A percentile compares a stretch with the other conserved stretches of the same genome.
Evolutionary conservation across 2,888 invertebrate species (phyloP).

Genomic region (Synergus gifuensis): DNA sequence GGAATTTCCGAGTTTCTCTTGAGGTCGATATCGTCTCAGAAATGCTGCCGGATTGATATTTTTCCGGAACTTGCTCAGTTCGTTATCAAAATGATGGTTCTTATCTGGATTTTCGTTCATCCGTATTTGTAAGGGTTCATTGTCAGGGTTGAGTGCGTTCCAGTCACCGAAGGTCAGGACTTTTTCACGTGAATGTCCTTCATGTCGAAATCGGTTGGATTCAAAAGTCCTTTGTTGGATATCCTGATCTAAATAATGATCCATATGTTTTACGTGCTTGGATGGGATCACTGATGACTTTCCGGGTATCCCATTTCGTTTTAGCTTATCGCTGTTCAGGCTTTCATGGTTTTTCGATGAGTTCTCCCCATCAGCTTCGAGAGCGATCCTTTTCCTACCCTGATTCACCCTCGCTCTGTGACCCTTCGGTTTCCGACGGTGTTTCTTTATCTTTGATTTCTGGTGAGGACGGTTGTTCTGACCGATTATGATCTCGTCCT

Average conservation of each 20-base stretch:
- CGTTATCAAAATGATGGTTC: conserved; percentile 4
- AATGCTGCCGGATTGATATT: conserved; percentile 36
- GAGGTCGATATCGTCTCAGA: conserved; percentile 52
- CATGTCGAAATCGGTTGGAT: conserved; percentile 47
- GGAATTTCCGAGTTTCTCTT: conserved; percentile 55
- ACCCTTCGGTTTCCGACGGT: conserved; percentile 47
- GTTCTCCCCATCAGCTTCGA: conserved; percentile 6
- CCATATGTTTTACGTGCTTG: background rate
- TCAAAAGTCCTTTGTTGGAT: background rate
- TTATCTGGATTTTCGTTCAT: conserved; percentile 18
- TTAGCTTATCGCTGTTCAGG: conserved; percentile 19
- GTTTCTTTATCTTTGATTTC: conserved; percentile 53
- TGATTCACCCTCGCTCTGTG: conserved; percentile 46
- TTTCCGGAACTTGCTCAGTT: conserved; percentile 15
- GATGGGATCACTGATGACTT: conserved; percentile 6
- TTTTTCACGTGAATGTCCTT: conserved; percentile 45
- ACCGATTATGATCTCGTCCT: conserved; percentile 65
- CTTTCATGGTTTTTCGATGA: conserved; percentile 1
- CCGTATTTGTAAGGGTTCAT: conserved; percentile 1
- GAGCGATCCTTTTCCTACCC: conserved; percentile 14
- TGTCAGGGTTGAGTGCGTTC: background rate
- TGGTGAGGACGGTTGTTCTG: conserved; percentile 56
- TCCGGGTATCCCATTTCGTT: background rate
- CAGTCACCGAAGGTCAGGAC: background rate
- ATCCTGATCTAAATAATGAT: background rate